Percentiles rank a stretch among this genome's conserved stretches.
phyloP scores from a whole-genome alignment of 2,113 vertebrate species.

The Grammomys dolichurus region DNA sequence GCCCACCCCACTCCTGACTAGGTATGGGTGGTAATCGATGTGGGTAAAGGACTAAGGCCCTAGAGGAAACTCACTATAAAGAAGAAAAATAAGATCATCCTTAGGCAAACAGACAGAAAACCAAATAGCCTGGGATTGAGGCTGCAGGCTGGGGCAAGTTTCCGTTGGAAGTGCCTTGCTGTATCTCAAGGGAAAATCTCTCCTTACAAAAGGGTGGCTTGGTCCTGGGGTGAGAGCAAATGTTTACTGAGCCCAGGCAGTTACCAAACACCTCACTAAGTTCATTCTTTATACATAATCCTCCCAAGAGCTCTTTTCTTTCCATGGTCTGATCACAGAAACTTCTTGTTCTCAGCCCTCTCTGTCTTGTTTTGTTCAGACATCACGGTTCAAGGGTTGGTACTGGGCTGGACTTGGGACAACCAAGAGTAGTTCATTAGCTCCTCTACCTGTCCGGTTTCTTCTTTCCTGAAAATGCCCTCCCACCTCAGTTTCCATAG shows the following conservation, averaged over 20 bases:
- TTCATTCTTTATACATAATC: not conserved
- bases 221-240: not conserved
- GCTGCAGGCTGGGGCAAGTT: not conserved
- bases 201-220: not conserved
- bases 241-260: conserved; percentile 25
- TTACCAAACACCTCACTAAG: conserved; percentile 11
- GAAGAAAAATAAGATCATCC: not conserved
- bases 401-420: conserved; percentile 5
- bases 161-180: not conserved
- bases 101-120: conserved; percentile 25
- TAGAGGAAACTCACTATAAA: not conserved
- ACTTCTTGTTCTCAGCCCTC: conserved; percentile 38
- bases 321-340: not conserved
- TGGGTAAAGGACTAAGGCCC: not conserved
- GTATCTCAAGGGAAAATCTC: conserved; percentile 19
- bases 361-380: conserved; percentile 39
- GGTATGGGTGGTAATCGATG: too few species aligned
- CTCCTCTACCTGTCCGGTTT: not conserved
- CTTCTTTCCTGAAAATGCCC: conserved; percentile 25
- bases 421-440: not conserved
- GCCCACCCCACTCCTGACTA: not conserved
- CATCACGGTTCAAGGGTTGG: not conserved
- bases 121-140: not conserved
- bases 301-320: not conserved
- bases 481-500: not conserved